A percentile compares a stretch with the other conserved stretches of the same genome.
These are phyloP conservation scores for Digitonthophagus gazella DNA, from an alignment of 2,888 invertebrate species.

Conservation along the genomic window DNA sequence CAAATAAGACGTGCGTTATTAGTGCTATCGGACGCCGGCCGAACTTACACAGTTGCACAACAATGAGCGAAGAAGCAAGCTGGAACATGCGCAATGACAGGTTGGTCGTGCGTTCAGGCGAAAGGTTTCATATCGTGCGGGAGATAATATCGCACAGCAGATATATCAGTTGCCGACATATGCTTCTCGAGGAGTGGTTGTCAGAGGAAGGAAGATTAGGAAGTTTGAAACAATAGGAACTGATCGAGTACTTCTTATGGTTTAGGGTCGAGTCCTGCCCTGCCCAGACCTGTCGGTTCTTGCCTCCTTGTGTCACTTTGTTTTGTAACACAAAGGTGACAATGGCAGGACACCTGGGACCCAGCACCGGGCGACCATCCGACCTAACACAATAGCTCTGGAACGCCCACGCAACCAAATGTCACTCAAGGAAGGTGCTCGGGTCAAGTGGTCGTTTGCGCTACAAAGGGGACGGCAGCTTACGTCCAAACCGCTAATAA, in stretches of 20 bases:
- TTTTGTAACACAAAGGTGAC: slow-evolving; percentile 31
- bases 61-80: not conserved
- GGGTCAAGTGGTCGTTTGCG: slow-evolving; percentile 5
- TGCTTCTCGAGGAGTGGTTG: not conserved
- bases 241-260: not conserved
- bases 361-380: slow-evolving; percentile 30
- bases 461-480: not conserved
- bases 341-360: slow-evolving; percentile 31
- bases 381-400: slow-evolving; percentile 38
- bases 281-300: not conserved
- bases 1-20: not conserved
- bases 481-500: not conserved
- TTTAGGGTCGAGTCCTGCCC: not conserved
- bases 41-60: not conserved
- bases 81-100: not conserved
- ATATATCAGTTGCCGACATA: not conserved
- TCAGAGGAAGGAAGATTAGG: not conserved
- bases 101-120: not conserved
- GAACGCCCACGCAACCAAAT: slow-evolving; percentile 35
- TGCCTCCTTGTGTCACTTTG: slow-evolving; percentile 23
- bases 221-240: not conserved
- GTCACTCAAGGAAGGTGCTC: slow-evolving; percentile 27
- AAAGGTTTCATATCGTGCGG: not conserved
- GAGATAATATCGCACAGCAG: not conserved
- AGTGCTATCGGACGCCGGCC: not conserved